Evolutionary conservation across 2,113 vertebrate species (phyloP), one percentile per base, ranked within the genome.

Genomic region (Cariama cristata): DNA sequence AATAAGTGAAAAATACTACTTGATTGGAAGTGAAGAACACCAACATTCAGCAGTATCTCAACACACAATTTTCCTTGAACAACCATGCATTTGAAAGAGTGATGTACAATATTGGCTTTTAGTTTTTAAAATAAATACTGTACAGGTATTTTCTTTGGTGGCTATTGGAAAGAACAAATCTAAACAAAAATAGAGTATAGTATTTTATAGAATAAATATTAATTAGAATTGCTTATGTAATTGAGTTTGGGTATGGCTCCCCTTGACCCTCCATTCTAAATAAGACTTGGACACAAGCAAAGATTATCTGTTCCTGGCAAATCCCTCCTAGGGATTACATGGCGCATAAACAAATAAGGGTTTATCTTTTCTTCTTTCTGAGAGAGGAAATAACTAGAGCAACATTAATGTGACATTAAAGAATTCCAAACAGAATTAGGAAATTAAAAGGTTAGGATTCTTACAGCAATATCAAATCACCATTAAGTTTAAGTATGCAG

Each of bases 261-360:
- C 33, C 52, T 49, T 75, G 72, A 81, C 45, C 28, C 63, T 89
- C 79, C 47, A 77, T 82, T 90, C 84, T 94, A 91, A 89, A 56
- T 89, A 79, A 71, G 73, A 79, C 49, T 44, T 72, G 47, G n/a
- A 60, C 42, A 81, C 81, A 85, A 94, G 44, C 13, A 24, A 85
- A 91, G 87, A 87, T 96, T 89, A 97, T 87, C 76, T 90, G 64
- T 85, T 80, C 81, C 33, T 87, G 80, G 64, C 47, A 93, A 87
- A 92, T 95, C 91, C 91, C 90, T 93, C 66, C 64, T 62, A 72
- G 27, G 89, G 90, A 97, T 97, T 96, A 93, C 33, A 26, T 33
- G 49, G 32, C 53, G 21, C 79, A 87, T 93, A 87, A 94, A 93
- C 60, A 81, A 85, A 68, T 87, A 79, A 49, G 56, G 60, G 8